These are phyloP conservation scores for Nibea albiflora DNA, from an alignment of 2,113 vertebrate species.

Conservation along the genomic window DNA sequence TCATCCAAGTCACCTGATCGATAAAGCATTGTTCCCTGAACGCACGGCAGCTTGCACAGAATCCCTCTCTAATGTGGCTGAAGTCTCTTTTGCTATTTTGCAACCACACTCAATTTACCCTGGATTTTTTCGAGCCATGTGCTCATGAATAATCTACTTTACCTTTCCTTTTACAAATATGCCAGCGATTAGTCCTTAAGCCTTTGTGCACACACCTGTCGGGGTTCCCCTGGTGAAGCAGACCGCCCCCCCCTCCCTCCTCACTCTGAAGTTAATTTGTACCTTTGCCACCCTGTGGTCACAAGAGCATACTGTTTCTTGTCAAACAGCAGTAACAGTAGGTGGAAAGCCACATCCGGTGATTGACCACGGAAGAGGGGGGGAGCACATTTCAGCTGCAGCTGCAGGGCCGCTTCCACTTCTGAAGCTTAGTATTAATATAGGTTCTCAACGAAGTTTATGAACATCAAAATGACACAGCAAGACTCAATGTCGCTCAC, in stretches of 20 bases:
- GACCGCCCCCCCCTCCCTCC: not conserved
- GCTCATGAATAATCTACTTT: constrained; percentile 61
- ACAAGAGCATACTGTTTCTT: constrained; percentile 46
- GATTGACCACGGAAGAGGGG: constrained; percentile 23
- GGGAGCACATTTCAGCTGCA: constrained; percentile 11
- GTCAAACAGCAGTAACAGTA: constrained; percentile 57
- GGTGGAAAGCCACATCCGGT: constrained; percentile 43
- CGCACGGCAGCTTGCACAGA: constrained; percentile 19
- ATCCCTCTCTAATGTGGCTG: constrained; percentile 41
- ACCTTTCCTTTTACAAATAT: constrained; percentile 45
- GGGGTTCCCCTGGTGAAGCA: constrained; percentile 29
- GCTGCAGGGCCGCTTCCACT: not conserved
- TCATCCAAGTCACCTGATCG: constrained; percentile 56
- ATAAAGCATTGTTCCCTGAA: constrained; percentile 52
- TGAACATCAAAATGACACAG: constrained; percentile 13
- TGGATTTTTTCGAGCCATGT: constrained; percentile 36
- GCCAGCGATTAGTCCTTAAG: constrained; percentile 37
- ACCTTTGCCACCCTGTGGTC: constrained; percentile 50
- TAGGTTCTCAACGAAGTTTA: constrained; percentile 32
- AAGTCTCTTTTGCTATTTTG: constrained; percentile 47
- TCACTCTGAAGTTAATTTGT: constrained; percentile 49
- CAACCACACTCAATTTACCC: constrained; percentile 53
- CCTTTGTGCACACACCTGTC: constrained; percentile 65
- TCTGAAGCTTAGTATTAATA: constrained; percentile 27
- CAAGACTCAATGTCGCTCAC: constrained; percentile 15